Base-by-base conservation (phyloP, 2,888 invertebrate genomes). In the Aelia acuminata region DNA sequence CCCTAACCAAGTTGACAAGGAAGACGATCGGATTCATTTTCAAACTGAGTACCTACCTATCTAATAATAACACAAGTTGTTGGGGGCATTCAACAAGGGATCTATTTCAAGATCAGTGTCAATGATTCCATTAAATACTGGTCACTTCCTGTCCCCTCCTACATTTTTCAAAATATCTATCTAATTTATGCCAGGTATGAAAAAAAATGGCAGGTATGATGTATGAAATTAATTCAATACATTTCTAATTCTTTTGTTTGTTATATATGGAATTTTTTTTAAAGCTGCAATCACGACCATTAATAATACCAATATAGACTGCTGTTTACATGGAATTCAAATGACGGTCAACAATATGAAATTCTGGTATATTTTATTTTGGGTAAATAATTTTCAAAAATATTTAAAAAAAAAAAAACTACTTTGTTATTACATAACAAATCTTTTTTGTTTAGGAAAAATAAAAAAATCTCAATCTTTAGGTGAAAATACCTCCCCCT, bases 31-130 rank as follows among this genome's bases (percentile, higher is more conserved):
- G 49, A 31, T n/a, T 84, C 84, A 49, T 84, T 84, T 84, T 84
- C n/a, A 35, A n/a, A 48, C 84, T 5, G 49, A 43, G 80, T 80
- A 63, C 18, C 63, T 80, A 63, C 18, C 63, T 47, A 5, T 26
- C 84, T 84, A 84, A 84, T 84, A 84, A 84, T 84, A 84, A 84
- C 84, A 48, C 43, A n/a, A 43, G 39, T 80, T 43, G 80, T 80
- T n/a, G 43, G 80, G n/a, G n/a, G 43, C 39, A 80, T 80, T 80
- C 80, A 80, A 80, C 80, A 43, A 80, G 80, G 80, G 43, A 43
- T 80, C 80, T 80, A 80, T 80, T 80, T 35, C 39, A 80, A 43
- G 80, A 43, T 50, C 49, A 48, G 49, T 84, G 84, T 84, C 84
- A 84, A 84, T 84, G 84, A 48, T 84, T 20, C 31, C 84, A 84